Percentiles rank a stretch among this genome's conserved stretches.
phyloP scores from a whole-genome alignment of 2,113 vertebrate genomes.

The Silurus glanis region DNA sequence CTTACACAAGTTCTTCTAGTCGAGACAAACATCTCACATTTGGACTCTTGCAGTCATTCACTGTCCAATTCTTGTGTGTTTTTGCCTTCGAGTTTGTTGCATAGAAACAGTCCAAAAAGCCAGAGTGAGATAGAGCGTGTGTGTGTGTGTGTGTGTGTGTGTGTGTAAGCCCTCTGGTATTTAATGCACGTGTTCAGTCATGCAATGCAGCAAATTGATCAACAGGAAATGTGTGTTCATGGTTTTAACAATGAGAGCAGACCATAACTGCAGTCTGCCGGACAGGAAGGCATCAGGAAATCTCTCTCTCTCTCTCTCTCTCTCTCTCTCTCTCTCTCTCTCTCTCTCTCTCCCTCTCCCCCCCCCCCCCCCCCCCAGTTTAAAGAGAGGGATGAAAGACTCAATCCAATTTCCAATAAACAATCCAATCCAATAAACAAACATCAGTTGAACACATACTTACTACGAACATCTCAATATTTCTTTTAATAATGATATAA shows the following conservation, averaged over 20 bases:
- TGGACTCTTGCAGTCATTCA: too few species aligned
- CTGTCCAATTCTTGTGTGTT: too few species aligned
- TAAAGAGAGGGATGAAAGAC: not conserved
- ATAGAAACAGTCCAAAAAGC: too few species aligned
- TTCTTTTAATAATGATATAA: too few species aligned
- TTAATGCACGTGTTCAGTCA: constrained; percentile 33
- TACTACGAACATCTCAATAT: too few species aligned
- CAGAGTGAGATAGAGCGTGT: too few species aligned
- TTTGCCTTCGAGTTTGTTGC: too few species aligned
- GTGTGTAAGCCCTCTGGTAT: constrained; percentile 26
- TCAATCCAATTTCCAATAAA: not conserved
- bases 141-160: not conserved
- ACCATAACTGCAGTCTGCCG: constrained; percentile 44
- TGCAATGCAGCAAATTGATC: constrained; percentile 50
- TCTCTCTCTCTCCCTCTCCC: constrained; percentile 23
- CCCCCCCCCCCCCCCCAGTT: not conserved
- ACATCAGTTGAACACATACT: too few species aligned
- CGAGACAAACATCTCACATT: too few species aligned
- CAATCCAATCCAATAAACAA: too few species aligned
- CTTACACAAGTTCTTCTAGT: too few species aligned
- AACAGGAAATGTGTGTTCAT: constrained; percentile 61
- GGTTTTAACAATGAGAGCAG: constrained; percentile 60
- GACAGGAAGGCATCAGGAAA: constrained; percentile 51
- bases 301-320: constrained; percentile 22
- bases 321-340: constrained; percentile 5